A percentile compares a stretch with the other conserved stretches of the same genome.
phyloP scores from a whole-genome alignment of 2,888 invertebrate genomes.

The Acholoe squamosa region DNA sequence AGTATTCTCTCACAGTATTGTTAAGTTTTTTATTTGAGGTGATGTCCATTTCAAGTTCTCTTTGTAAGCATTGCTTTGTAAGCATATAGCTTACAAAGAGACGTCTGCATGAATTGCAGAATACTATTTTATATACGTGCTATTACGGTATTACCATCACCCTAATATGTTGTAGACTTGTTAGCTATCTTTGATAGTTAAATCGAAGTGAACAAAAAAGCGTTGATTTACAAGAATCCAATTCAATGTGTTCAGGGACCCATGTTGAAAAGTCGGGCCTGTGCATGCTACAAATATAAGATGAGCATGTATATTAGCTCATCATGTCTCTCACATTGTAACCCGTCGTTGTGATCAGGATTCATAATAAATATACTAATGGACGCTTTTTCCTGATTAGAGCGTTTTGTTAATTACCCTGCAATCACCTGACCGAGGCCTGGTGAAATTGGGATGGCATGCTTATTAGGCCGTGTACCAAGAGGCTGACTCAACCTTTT shows the following conservation, averaged over 20 bases:
- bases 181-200: too few relatives aligned
- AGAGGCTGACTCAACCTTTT: too few relatives aligned
- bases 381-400: background rate
- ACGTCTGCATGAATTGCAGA: too few relatives aligned
- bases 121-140: too few relatives aligned
- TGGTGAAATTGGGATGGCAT: too few relatives aligned
- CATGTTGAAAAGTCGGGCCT: background rate
- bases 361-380: constrained; percentile 7
- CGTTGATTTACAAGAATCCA: too few relatives aligned
- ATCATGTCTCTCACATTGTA: background rate
- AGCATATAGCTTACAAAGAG: too few relatives aligned
- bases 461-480: too few relatives aligned
- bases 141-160: too few relatives aligned
- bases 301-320: background rate
- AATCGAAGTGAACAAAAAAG: too few relatives aligned
- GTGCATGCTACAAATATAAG: background rate
- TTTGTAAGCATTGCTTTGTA: too few relatives aligned
- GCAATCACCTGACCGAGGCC: background rate
- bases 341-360: background rate
- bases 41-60: background rate
- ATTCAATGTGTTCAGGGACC: background rate
- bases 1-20: background rate
- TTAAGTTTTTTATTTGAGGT: background rate
- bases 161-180: too few relatives aligned
- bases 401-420: background rate